Conservation (phyloP, 1,140 invertebrate species). For the Triops longicaudatus region DNA sequence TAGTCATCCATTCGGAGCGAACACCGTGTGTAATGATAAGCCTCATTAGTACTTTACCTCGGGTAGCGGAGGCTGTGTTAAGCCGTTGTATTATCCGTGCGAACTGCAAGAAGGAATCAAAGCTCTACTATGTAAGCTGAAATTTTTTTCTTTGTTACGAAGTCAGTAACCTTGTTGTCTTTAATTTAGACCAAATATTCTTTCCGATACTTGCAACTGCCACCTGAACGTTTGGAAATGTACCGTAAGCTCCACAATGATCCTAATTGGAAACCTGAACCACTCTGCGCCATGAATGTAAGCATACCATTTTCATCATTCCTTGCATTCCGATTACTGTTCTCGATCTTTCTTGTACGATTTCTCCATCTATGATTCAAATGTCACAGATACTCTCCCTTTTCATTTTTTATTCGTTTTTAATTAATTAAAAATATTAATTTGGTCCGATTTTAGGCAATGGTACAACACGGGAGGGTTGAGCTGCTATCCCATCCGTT, state of each 20-base stretch:
- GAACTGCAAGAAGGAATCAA: constrained; percentile 70
- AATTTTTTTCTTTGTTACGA: constrained; percentile 7
- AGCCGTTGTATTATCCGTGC: constrained; percentile 70
- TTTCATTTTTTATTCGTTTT: too few relatives aligned
- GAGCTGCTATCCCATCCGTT: constrained; percentile 70
- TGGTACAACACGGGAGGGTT: constrained; percentile 68
- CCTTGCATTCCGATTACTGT: too few relatives aligned
- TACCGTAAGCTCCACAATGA: constrained; percentile 46
- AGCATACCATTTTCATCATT: constrained; percentile 35
- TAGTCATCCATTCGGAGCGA: constrained; percentile 59
- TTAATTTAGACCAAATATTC: constrained; percentile 21
- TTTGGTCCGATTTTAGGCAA: constrained; percentile 48
- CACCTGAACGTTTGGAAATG: constrained; percentile 25
- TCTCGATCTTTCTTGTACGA: too few relatives aligned
- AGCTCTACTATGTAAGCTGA: constrained; percentile 62
- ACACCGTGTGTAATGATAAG: constrained; percentile 67
- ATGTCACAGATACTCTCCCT: too few relatives aligned
- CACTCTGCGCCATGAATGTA: constrained; percentile 55
- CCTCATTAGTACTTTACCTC: constrained; percentile 65
- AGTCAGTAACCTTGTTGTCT: not conserved
- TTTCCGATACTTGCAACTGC: constrained; percentile 27
- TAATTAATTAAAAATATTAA: too few relatives aligned
- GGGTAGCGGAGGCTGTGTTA: constrained; percentile 66
- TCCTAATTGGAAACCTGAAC: constrained; percentile 49
- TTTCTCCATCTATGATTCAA: too few relatives aligned